Evolutionary conservation across 2,888 invertebrate species (phyloP), one percentile per base, ranked within the genome.

Genomic region (Tuberolachnus salignus): DNA sequence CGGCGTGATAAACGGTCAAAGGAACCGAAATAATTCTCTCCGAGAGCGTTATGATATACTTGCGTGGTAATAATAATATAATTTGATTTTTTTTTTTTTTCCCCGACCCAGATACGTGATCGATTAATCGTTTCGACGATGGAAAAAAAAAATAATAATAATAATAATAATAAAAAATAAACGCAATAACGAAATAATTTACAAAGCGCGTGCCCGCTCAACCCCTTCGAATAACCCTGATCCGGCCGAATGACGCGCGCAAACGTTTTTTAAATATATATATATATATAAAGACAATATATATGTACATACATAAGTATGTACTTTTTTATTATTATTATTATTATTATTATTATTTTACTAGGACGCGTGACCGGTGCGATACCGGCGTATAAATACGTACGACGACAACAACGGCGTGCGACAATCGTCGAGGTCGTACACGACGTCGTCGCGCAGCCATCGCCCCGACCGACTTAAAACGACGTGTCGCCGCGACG

Each of bases 161-260:
- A 34, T 34, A 34, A 34, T 34, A 4, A 6, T 34, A n/a, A n/a
- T n/a, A n/a, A n/a, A n/a, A n/a, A n/a, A n/a, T n/a, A n/a, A n/a
- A n/a, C 16, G 23, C 21, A 23, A 72, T 26, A 44, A 63, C 23
- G 19, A 44, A 34, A 34, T 34, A n/a, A 59, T 67, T 73, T 66
- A 46, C n/a, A 19, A 55, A 1, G 34, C 64, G 23, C 64, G 44
- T 64, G 64, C 74, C 66, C 44, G 74, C 19, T 66, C 74, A 55
- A 75, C 57, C 78, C 66, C 59, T 59, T 55, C 57, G 66, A 67
- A 73, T 55, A 55, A 67, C 75, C 66, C 57, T 75, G 75, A 67
- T 75, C 75, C 66, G 23, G 23, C 19, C n/a, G 63, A 8, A 23
- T 23, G 16, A 53, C 42, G 42, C n/a, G 34, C 26, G 21, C 16